phyloP scores from a whole-genome alignment of 2,113 vertebrate genomes.

The Dermatemys mawii region DNA sequence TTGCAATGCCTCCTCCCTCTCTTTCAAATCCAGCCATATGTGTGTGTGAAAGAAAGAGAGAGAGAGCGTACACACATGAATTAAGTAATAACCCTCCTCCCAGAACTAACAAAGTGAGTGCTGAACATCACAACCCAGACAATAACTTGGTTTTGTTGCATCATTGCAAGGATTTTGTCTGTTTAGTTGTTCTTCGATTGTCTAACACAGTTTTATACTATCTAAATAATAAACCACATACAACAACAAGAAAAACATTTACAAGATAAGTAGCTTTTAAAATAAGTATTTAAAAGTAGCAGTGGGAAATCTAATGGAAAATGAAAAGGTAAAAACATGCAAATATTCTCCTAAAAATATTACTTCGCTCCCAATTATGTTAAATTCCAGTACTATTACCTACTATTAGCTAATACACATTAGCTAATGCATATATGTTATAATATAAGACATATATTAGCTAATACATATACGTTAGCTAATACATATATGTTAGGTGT shows the following conservation, averaged over 20 bases:
- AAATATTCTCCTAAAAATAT: background rate
- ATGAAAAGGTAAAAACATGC: background rate
- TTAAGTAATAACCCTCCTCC: too few relatives aligned
- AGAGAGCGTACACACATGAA: background rate
- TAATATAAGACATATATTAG: too few relatives aligned
- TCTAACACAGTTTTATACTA: background rate
- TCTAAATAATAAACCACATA: background rate
- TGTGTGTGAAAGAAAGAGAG: background rate
- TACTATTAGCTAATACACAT: background rate
- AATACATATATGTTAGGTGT: background rate
- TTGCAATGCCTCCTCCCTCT: background rate
- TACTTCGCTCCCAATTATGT: background rate
- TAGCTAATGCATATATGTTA: background rate
- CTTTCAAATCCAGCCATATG: background rate
- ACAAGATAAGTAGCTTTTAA: background rate
- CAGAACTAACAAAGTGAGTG: rapidly evolving
- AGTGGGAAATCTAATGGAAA: background rate
- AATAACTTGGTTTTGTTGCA: background rate
- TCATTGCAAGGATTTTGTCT: background rate
- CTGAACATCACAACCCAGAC: rapidly evolving
- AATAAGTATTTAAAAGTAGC: background rate
- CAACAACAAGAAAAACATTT: background rate
- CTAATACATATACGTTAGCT: background rate
- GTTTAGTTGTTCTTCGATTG: background rate
- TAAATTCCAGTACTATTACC: background rate